Evolutionary conservation across 2,888 invertebrate species (phyloP), one percentile per base, ranked within the genome.

Genomic region (Diarsia rubi): DNA sequence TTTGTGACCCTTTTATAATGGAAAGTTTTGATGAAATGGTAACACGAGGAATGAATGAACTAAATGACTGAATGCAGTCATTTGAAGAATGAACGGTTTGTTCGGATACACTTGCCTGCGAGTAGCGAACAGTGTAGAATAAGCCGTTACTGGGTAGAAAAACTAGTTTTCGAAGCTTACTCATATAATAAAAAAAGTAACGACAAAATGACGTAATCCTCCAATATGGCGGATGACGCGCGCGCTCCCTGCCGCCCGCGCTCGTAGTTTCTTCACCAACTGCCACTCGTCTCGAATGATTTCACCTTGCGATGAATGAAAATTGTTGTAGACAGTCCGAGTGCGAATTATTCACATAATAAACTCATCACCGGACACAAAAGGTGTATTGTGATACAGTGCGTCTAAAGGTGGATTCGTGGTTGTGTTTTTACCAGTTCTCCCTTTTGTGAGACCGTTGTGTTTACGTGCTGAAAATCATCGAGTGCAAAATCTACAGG

Each of bases 151-250:
- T 66, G 63, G 75, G 82, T 73, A 69, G 69, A 82, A 88, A 79
- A 83, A 83, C 88, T 64, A 47, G 84, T 86, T 84, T 77, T 71
- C 74, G 54, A 86, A 88, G 80, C 82, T 79, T 73, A 76, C 66
- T 77, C 84, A 86, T 78, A 11, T 3, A 73, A 84, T 64, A 88
- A 86, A 88, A 88, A 81, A 69, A 83, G 83, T 69, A 84, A 85
- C 82, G 75, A 86, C 78, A 70, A 78, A 90, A 93, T 96, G 96
- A 96, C 96, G 96, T 96, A 96, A 96, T 94, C 92, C 73, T 91
- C 90, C 93, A 96, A 96, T 94, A 96, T 96, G 96, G 96, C 96
- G 96, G 92, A 95, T 96, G 96, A 96, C 96, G 96, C 96, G 95
- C 93, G 94, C 92, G 86, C 90, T 90, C 92, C 91, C 91, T 91